Conservation (phyloP, 2,888 invertebrate species). For the Melinopterus prodromus region DNA sequence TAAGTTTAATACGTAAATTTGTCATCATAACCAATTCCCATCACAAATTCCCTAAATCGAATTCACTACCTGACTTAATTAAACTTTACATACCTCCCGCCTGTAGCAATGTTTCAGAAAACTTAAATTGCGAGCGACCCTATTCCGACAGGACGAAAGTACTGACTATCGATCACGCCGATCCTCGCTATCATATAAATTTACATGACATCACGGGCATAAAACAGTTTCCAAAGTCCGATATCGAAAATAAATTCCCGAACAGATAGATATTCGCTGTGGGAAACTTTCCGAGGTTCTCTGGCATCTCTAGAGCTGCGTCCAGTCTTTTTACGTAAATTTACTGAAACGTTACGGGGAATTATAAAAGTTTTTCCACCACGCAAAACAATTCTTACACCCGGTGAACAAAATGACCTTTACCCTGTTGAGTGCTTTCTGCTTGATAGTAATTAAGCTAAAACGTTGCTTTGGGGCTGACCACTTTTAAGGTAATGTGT, state of each 20-base stretch:
- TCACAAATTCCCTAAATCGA: too few relatives aligned
- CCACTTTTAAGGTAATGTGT: too few relatives aligned
- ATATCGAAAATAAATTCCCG: neutral
- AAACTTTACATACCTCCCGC: too few relatives aligned
- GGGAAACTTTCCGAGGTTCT: neutral
- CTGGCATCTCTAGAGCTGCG: neutral
- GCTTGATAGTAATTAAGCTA: too few relatives aligned
- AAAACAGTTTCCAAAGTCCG: neutral
- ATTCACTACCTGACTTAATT: too few relatives aligned
- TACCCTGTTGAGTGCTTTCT: neutral
- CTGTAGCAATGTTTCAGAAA: neutral
- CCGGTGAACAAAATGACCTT: neutral
- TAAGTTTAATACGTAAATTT: too few relatives aligned
- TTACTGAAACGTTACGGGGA: neutral
- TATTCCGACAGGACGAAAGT: neutral
- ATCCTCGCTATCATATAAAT: neutral
- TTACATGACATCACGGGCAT: too few relatives aligned
- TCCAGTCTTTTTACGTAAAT: neutral
- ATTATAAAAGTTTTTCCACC: neutral
- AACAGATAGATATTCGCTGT: neutral
- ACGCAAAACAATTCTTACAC: neutral
- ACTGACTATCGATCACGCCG: neutral
- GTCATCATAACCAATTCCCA: too few relatives aligned
- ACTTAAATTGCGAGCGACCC: neutral
- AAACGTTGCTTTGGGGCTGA: too few relatives aligned